Evolutionary conservation across 2,113 vertebrate species (phyloP).

Genomic region (Alligator sinensis): DNA sequence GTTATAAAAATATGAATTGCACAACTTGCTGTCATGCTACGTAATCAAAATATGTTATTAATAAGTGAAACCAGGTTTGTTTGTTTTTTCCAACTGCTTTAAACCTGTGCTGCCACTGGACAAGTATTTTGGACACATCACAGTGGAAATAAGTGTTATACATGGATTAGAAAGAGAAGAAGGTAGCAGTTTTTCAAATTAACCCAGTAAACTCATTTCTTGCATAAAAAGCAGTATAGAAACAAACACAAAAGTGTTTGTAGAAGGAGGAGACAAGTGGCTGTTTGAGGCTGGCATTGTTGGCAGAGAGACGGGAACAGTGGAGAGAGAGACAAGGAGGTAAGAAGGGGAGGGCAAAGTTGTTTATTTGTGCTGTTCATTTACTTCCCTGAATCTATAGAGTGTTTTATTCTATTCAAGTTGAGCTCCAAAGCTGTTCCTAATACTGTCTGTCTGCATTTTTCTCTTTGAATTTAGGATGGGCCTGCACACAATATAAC

Average conservation of each 20-base stretch:
- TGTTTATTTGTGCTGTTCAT: background rate
- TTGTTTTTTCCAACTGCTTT: background rate
- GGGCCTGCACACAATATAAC: background rate
- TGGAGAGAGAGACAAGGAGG: background rate
- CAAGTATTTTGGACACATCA: background rate
- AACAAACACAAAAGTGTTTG: background rate
- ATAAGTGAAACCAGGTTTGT: background rate
- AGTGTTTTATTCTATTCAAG: background rate
- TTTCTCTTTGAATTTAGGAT: background rate
- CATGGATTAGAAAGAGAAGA: background rate
- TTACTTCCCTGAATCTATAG: background rate
- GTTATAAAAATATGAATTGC: background rate
- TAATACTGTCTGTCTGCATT: background rate
- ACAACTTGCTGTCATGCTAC: background rate
- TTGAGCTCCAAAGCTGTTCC: background rate
- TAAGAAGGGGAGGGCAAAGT: rapidly evolving
- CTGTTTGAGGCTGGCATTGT: background rate
- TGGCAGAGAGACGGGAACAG: background rate
- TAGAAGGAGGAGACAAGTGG: background rate
- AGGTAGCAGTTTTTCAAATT: background rate
- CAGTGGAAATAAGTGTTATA: background rate
- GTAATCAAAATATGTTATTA: background rate
- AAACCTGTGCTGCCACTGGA: background rate
- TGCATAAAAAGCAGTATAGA: background rate
- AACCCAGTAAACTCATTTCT: background rate